phyloP scores from a whole-genome alignment of 2,113 vertebrate genomes.

The Atlantisia rogersi region DNA sequence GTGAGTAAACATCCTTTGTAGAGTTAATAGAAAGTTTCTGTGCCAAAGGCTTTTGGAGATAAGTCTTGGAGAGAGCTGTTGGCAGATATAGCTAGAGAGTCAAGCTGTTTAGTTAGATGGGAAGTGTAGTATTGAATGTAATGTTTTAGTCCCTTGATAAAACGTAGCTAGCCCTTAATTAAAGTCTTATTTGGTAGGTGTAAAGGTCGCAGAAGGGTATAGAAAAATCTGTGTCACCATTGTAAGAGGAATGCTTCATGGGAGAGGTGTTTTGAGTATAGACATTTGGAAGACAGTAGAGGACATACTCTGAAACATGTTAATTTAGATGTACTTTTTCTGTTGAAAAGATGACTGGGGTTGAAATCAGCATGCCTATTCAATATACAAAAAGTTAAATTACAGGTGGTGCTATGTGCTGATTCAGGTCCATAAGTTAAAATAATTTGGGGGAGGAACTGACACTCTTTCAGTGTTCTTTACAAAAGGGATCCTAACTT shows the following conservation, averaged over 20 bases:
- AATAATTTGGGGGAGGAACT: slow-evolving; percentile 53
- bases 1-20: not conserved
- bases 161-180: not conserved
- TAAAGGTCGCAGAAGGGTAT: not conserved
- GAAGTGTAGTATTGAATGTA: not conserved
- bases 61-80: not conserved
- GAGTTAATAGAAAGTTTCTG: not conserved
- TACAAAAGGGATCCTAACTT: slow-evolving; percentile 34
- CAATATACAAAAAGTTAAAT: slow-evolving; percentile 34
- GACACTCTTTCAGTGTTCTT: slow-evolving; percentile 7
- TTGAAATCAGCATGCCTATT: slow-evolving; percentile 32
- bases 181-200: not conserved
- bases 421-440: slow-evolving; percentile 8
- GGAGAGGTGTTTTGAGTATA: not conserved
- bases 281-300: slow-evolving; percentile 8
- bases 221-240: not conserved
- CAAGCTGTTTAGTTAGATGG: not conserved
- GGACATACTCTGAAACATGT: not conserved
- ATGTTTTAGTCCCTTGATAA: not conserved
- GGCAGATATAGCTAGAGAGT: not conserved
- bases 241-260: not conserved
- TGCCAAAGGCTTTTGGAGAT: not conserved
- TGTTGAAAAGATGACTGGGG: slow-evolving; percentile 6
- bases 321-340: slow-evolving; percentile 25
- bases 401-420: slow-evolving; percentile 9